Evolutionary conservation across 2,797 vertebrate species (phyloP).

Genomic region (Halcyon chelicuti): DNA sequence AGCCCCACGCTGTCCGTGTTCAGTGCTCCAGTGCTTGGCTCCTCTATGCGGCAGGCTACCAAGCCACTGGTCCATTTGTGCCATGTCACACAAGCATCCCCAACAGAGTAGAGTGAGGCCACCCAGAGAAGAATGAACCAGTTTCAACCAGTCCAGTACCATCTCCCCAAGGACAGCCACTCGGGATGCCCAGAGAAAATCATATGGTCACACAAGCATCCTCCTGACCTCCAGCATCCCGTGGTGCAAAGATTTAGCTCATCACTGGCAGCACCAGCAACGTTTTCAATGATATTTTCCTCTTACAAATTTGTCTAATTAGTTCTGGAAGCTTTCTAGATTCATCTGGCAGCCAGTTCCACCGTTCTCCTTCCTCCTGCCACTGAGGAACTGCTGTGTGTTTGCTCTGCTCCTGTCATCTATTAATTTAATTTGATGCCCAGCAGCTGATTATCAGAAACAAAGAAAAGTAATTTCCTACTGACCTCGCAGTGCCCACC

Average conservation of each 20-base stretch:
- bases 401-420: conserved; percentile 1
- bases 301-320: conserved; percentile 28
- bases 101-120: neutral
- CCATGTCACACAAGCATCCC: rapidly evolving
- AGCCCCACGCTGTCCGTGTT: neutral
- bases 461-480: neutral
- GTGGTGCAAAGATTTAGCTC: neutral
- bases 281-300: neutral
- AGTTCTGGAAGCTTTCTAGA: conserved; percentile 53
- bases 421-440: conserved; percentile 19
- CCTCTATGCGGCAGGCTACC: neutral
- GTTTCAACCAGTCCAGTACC: neutral
- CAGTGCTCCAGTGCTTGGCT: neutral
- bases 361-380: neutral
- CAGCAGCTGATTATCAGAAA: neutral
- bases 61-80: neutral
- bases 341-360: conserved; percentile 33
- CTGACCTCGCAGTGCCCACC: neutral
- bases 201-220: rapidly evolving
- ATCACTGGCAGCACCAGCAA: neutral
- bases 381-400: neutral
- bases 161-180: neutral
- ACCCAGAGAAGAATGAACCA: neutral
- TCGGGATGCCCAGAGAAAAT: neutral
- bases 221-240: neutral